Conservation (phyloP, 2,797 vertebrate genomes). For the Corythornis leucogaster region DNA sequence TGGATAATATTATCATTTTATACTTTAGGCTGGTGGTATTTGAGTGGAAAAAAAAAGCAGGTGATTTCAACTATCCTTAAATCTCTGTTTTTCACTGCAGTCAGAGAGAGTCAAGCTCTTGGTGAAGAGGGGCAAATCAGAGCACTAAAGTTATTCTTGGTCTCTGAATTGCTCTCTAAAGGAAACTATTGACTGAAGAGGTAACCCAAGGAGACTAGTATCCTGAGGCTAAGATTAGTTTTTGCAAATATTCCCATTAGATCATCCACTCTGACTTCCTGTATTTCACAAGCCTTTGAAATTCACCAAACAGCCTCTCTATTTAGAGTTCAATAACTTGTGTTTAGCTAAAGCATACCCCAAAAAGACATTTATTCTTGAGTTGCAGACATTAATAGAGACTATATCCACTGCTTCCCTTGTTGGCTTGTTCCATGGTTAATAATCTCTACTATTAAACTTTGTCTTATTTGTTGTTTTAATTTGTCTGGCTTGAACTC, state of each 20-base stretch:
- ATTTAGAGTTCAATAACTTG: constrained; percentile 41
- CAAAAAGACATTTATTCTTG: constrained; percentile 54
- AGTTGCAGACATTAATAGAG: constrained; percentile 38
- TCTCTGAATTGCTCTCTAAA: constrained; percentile 35
- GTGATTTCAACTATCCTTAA: not conserved
- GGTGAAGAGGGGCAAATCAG: not conserved
- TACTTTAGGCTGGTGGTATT: not conserved
- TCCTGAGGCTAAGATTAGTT: constrained; percentile 67
- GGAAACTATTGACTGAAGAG: constrained; percentile 54
- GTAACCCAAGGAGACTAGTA: constrained; percentile 61
- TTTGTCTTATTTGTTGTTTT: constrained; percentile 48
- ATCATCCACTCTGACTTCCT: constrained; percentile 57
- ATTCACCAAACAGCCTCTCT: constrained; percentile 41
- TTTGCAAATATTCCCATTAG: constrained; percentile 66
- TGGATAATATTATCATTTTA: not conserved
- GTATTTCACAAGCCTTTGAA: constrained; percentile 64
- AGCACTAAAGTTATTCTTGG: not conserved
- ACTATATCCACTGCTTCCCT: constrained; percentile 17
- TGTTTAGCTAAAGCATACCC: constrained; percentile 56
- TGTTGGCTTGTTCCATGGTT: constrained; percentile 44
- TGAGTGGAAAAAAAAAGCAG: not conserved
- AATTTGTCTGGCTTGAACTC: constrained; percentile 24
- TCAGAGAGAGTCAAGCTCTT: not conserved
- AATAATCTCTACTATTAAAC: constrained; percentile 49
- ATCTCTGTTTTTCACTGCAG: not conserved